These are phyloP conservation scores for Philopotamus ludificatus DNA, from an alignment of 1,140 invertebrate species.

Conservation along the genomic window DNA sequence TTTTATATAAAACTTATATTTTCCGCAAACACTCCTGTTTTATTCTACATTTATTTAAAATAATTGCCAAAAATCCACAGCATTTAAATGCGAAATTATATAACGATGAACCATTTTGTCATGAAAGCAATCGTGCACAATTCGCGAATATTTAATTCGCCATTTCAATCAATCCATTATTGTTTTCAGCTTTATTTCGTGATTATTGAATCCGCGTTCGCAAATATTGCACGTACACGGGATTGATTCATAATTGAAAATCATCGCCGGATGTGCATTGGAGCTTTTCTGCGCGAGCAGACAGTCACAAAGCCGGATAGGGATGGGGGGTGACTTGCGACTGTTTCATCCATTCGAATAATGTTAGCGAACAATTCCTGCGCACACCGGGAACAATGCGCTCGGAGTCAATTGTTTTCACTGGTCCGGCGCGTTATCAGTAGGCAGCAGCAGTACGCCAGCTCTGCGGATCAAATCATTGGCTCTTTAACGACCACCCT, in stretches of 20 bases:
- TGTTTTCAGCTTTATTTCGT: too few species aligned
- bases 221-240: too few species aligned
- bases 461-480: background rate
- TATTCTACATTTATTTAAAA: too few species aligned
- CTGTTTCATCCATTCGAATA: conserved; percentile 38
- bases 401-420: conserved; percentile 30
- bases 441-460: conserved; percentile 14
- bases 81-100: too few species aligned
- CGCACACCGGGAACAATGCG: conserved; percentile 24
- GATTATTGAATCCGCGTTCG: too few species aligned
- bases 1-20: too few species aligned
- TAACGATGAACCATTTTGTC: too few species aligned
- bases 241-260: background rate
- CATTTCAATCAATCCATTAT: too few species aligned
- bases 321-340: conserved; percentile 25
- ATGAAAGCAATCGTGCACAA: too few species aligned
- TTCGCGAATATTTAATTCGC: too few species aligned
- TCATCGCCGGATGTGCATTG: conserved; percentile 15
- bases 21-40: too few species aligned
- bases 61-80: too few species aligned
- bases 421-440: conserved; percentile 37
- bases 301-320: conserved; percentile 3
- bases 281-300: conserved; percentile 20
- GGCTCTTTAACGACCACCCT: background rate
- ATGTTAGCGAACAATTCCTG: conserved; percentile 30